phyloP scores from a whole-genome alignment of 2,113 vertebrate genomes.

The Clupea harengus region DNA sequence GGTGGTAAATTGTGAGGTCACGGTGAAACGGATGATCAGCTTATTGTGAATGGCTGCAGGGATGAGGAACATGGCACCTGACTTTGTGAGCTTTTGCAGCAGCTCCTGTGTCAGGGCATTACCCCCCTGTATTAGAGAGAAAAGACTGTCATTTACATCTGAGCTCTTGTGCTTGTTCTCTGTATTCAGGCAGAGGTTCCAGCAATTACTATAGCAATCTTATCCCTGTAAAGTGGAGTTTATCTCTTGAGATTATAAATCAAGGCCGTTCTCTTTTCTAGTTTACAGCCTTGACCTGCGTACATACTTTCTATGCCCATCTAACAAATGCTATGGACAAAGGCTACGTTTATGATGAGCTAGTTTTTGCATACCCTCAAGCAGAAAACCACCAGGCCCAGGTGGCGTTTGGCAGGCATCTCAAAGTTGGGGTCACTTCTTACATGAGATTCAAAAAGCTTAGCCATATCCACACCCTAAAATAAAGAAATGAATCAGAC shows the following conservation, averaged over 20 bases:
- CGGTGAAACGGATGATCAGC: constrained; percentile 89
- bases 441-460: constrained; percentile 88
- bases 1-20: constrained; percentile 93
- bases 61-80: constrained; percentile 88
- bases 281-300: background rate
- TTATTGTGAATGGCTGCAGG: constrained; percentile 82
- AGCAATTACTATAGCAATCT: constrained; percentile 33
- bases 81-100: constrained; percentile 79
- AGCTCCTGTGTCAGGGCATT: constrained; percentile 88
- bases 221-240: constrained; percentile 27
- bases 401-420: constrained; percentile 87
- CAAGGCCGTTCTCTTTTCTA: background rate
- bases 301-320: background rate
- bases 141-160: background rate
- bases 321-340: background rate
- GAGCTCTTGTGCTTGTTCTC: too few relatives aligned
- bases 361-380: constrained; percentile 78
- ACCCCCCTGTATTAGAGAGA: constrained; percentile 61
- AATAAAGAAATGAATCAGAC: constrained; percentile 29
- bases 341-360: background rate
- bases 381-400: constrained; percentile 92
- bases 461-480: constrained; percentile 90
- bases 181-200: too few relatives aligned
- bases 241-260: background rate
- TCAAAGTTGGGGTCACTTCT: constrained; percentile 85